A percentile compares a stretch with the other conserved stretches of the same genome.
These are phyloP conservation scores for Bedellia somnulentella DNA, from an alignment of 2,888 invertebrate species.

Conservation along the genomic window DNA sequence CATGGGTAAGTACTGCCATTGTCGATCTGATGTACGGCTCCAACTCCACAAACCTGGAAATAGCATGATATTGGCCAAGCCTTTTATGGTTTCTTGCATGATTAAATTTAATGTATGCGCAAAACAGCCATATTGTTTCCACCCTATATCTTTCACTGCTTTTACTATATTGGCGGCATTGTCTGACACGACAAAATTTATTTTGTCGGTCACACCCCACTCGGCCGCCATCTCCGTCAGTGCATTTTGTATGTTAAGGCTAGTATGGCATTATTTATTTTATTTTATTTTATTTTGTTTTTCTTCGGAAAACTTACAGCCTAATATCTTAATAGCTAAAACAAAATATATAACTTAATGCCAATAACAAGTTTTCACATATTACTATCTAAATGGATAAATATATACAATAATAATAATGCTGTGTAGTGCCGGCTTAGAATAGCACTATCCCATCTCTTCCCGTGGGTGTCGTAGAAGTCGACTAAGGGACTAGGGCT, in stretches of 20 bases:
- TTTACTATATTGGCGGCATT: conserved; percentile 16
- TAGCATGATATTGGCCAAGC: conserved; percentile 3
- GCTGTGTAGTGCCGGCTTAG: too few species aligned
- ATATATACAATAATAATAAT: too few species aligned
- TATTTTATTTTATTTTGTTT: too few species aligned
- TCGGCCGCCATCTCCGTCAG: conserved; percentile 12
- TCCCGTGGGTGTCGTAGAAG: too few species aligned
- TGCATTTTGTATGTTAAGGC: conserved; percentile 5
- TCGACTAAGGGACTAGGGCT: too few species aligned
- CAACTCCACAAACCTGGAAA: conserved; percentile 4
- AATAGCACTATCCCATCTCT: too few species aligned
- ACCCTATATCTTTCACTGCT: conserved; percentile 7
- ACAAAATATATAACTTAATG: too few species aligned
- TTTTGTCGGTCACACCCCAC: conserved; percentile 7
- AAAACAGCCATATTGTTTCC: conserved; percentile 13
- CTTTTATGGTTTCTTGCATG: conserved; percentile 10
- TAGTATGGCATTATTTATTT: too few species aligned
- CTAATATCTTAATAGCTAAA: too few species aligned
- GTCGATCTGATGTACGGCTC: conserved; percentile 1
- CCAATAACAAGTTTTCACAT: too few species aligned
- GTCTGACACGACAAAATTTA: conserved; percentile 14
- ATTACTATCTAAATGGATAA: too few species aligned
- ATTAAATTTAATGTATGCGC: conserved; percentile 14
- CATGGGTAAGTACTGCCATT: neutral
- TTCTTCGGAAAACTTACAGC: too few species aligned